Conservation (phyloP, 2,113 vertebrate genomes). For the Passerina amoena region DNA sequence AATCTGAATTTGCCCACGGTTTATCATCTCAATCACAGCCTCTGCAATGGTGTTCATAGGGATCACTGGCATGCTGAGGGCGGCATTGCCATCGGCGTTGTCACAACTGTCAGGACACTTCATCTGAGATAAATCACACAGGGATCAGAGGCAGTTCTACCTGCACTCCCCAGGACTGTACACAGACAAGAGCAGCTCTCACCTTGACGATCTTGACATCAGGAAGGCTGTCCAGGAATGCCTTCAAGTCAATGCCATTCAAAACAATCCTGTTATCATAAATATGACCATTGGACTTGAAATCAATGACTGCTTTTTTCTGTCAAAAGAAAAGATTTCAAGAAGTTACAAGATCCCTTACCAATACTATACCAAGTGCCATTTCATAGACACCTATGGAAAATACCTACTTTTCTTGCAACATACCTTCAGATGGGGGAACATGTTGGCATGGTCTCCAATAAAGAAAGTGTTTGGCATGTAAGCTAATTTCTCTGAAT, state of each 20-base stretch:
- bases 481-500: conserved; percentile 97
- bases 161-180: background rate
- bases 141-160: background rate
- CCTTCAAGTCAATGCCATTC: conserved; percentile 97
- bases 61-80: conserved; percentile 96
- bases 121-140: conserved; percentile 78
- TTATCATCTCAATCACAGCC: conserved; percentile 99
- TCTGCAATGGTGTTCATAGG: conserved; percentile 99
- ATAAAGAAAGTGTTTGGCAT: conserved; percentile 99
- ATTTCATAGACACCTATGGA: background rate
- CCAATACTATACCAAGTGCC: background rate
- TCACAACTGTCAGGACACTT: conserved; percentile 93
- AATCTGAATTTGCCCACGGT: conserved; percentile 97
- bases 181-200: background rate
- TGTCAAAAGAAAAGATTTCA: conserved; percentile 37
- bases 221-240: conserved; percentile 95
- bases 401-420: background rate
- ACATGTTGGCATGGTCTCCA: conserved; percentile 99
- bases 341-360: background rate
- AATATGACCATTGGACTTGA: conserved; percentile 99
- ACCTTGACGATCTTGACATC: conserved; percentile 99
- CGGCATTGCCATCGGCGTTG: conserved; percentile 81
- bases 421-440: conserved; percentile 94
- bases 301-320: conserved; percentile 99
- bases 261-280: conserved; percentile 98